Evolutionary conservation across 2,888 invertebrate genomes (phyloP), one percentile per base, ranked within the genome.

Genomic region (Metacarcinus magister): DNA sequence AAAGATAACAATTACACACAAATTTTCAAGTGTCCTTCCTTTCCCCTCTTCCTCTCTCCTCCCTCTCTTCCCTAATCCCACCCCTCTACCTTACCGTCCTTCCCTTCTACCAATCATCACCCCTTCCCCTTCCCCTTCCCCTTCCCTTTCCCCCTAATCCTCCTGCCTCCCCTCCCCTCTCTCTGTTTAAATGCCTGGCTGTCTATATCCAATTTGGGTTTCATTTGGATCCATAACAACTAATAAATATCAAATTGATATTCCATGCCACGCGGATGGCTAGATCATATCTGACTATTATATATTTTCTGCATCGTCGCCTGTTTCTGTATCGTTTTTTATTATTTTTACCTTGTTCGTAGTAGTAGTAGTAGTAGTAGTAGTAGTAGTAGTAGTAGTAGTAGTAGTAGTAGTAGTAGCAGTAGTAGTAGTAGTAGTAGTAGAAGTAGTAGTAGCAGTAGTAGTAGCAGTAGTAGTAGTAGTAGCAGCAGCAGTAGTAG

Each of bases 121-220:
- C 67, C 67, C 67, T 13, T 13, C 32, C 82, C 82, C 82, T 82
- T 13, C 8, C 82, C 5, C 10, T 1, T 3, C 10, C 10, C 32
- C 10, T 32, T 1, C 32, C 8, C 2, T 1, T 82, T 7, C 1
- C 8, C 82, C 28, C 13, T 82, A 2, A 28, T 28, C 75, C 82
- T 32, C 32, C 23, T 67, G 23, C 67, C 5, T 13, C 82, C 32
- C 13, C 32, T 32, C 7, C 32, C 82, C 82, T 13, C 28, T 0
- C 28, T 13, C 82, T 32, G 7, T 32, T 82, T 82, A 82, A 82
- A 82, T 82, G 82, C 82, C 82, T 82, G 32, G 5, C 32, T 13
- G 82, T 82, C 82, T 32, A 82, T 82, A 82, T 82, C 82, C 82
- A 82, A 82, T 82, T 82, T 82, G 82, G 82, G 28, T 82, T 82